These are phyloP conservation scores for Leptestheria dahalacensis DNA, from an alignment of 1,140 invertebrate species.

Conservation along the genomic window DNA sequence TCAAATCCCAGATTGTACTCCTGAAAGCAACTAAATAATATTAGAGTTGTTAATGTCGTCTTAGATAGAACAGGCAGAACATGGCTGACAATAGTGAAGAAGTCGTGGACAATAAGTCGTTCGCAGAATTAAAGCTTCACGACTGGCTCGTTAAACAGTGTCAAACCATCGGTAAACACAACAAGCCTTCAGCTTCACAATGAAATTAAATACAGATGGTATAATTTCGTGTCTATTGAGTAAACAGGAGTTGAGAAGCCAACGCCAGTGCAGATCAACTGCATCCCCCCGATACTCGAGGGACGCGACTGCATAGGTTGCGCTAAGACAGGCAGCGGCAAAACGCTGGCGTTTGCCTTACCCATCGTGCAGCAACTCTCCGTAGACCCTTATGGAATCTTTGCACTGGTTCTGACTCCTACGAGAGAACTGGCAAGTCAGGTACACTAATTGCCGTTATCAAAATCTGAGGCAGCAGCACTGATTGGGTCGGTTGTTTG, in stretches of 20 bases:
- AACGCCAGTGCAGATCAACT: constrained; percentile 69
- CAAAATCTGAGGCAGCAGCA: background rate
- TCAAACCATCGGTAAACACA: background rate
- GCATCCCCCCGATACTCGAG: constrained; percentile 60
- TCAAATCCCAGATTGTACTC: too few relatives aligned
- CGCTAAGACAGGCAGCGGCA: constrained; percentile 94
- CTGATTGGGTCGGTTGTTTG: too few relatives aligned
- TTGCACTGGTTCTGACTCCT: constrained; percentile 86
- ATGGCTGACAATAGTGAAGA: too few relatives aligned
- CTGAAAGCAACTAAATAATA: background rate
- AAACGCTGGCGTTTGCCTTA: constrained; percentile 90
- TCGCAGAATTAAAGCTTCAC: background rate
- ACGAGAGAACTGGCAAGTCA: constrained; percentile 88
- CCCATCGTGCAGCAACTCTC: constrained; percentile 84
- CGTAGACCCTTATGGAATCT: constrained; percentile 86
- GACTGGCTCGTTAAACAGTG: background rate
- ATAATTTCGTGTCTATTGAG: background rate
- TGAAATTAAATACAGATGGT: background rate
- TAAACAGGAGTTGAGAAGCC: constrained; percentile 54
- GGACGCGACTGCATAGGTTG: constrained; percentile 85
- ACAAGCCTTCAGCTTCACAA: background rate
- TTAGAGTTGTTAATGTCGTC: background rate
- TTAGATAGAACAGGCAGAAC: background rate
- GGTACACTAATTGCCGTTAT: constrained; percentile 23
- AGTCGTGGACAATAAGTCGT: background rate